Base-by-base conservation (phyloP, 1,140 invertebrate species). In the Aphis craccivora region DNA sequence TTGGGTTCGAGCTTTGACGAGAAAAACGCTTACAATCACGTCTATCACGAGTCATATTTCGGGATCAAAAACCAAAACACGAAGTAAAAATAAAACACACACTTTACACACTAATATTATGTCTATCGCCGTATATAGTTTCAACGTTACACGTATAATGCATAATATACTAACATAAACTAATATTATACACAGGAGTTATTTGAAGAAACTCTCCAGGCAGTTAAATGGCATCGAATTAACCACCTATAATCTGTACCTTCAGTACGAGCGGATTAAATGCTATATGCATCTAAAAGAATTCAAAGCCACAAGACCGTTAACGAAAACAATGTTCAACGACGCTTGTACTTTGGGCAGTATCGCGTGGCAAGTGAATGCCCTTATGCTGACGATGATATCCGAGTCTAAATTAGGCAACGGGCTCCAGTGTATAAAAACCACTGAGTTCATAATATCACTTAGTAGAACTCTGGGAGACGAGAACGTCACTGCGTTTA, bases 191-290 rank as follows among this genome's bases (percentile, higher is more conserved):
- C 14, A 91, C 11, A 91, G 55, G 40, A 67, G 43, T 43, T 14
- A 30, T 40, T 43, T 91, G 37, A 91, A 60, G 18, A 91, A 67
- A 76, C 55, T 91, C 23, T 18, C 90, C 37, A 43, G 43, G 43
- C 51, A 76, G 25, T 67, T 91, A 43, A 23, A 43, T 23, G 40
- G 6, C 3, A 45, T 23, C 20, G 37, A 91, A 18, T n/a, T 67
- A 3, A 40, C 90, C 11, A 76, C 37, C 25, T 91, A 91, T 37
- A 91, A 2, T 9, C 35, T 91, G 37, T 91, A 76, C 14, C 55
- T 91, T 30, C 51, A 91, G 40, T 76, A 91, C 23, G 90, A 91
- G 37, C 90, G 20, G 11, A 76, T 91, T 25, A 91, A 91, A 91
- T 91, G 90, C 25, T 76, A 91, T 25, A 25, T 91, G 25, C 25